Evolutionary conservation across 2,888 invertebrate species (phyloP).

Genomic region (Drosophila demipolita): DNA sequence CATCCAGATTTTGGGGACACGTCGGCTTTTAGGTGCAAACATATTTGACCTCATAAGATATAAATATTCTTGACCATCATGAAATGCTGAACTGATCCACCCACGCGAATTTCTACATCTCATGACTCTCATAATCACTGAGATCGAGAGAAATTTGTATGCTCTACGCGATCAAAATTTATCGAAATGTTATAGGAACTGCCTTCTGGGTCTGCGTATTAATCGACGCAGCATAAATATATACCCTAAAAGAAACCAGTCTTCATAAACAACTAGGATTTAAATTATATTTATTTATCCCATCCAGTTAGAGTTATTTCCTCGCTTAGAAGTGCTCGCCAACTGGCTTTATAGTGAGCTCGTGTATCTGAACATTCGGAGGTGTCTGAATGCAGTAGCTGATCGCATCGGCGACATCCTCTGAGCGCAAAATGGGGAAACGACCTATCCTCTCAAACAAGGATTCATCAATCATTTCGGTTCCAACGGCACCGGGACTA

Average conservation of each 20-base stretch:
- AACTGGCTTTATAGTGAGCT: constrained; percentile 76
- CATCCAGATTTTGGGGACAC: not conserved
- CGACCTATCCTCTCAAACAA: fast-evolving
- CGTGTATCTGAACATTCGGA: constrained; percentile 78
- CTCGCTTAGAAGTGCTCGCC: constrained; percentile 51
- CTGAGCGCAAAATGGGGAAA: constrained; percentile 52
- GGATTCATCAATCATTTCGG: constrained; percentile 59
- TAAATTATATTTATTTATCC: not conserved
- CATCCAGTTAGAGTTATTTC: not conserved
- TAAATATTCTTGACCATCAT: not conserved
- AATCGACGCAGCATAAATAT: not conserved
- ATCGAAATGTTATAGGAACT: not conserved
- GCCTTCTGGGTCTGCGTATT: not conserved
- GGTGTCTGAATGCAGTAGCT: constrained; percentile 77
- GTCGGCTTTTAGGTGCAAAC: not conserved
- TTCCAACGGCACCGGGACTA: too few species aligned
- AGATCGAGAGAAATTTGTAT: too few species aligned
- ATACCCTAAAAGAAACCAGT: too few species aligned
- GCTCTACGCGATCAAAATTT: too few species aligned
- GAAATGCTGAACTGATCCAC: not conserved
- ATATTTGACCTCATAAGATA: not conserved
- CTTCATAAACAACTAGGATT: too few species aligned
- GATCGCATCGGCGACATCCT: constrained; percentile 80
- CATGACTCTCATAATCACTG: too few species aligned
- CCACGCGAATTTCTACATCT: too few species aligned